phyloP scores from a whole-genome alignment of 2,113 vertebrate species.

The Illadopsis cleaveri region DNA sequence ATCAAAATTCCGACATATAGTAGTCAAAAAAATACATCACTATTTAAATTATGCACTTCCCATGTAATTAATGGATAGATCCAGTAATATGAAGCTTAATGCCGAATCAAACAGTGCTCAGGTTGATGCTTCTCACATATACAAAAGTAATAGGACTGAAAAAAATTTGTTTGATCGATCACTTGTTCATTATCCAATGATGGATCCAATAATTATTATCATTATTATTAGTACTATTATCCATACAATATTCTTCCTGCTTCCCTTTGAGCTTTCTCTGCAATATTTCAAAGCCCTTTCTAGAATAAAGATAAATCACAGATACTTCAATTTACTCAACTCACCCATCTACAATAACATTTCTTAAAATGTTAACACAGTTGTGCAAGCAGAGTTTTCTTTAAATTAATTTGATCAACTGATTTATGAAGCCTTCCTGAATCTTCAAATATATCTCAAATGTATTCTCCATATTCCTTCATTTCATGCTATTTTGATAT shows the following conservation, averaged over 20 bases:
- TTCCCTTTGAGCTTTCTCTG: neutral
- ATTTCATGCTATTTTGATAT: neutral
- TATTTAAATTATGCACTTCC: slow-evolving; percentile 2
- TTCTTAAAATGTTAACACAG: neutral
- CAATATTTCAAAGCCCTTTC: neutral
- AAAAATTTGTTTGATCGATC: neutral
- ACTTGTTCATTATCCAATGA: neutral
- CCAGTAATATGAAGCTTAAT: neutral
- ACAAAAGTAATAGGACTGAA: neutral
- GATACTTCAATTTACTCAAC: neutral
- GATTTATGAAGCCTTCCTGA: neutral
- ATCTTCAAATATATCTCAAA: slow-evolving; percentile 1
- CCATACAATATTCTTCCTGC: neutral
- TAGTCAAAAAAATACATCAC: neutral
- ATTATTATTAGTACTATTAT: neutral
- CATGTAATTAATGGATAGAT: neutral
- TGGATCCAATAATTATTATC: neutral
- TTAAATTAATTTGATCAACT: slow-evolving; percentile 9
- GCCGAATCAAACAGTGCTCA: neutral
- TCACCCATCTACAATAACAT: neutral
- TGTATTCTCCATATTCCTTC: neutral
- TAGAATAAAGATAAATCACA: neutral
- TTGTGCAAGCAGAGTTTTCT: neutral
- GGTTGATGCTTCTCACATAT: neutral
- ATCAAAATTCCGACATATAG: neutral